Conservation (phyloP, 1,140 invertebrate genomes). For the Trachymyrmex septentrionalis region DNA sequence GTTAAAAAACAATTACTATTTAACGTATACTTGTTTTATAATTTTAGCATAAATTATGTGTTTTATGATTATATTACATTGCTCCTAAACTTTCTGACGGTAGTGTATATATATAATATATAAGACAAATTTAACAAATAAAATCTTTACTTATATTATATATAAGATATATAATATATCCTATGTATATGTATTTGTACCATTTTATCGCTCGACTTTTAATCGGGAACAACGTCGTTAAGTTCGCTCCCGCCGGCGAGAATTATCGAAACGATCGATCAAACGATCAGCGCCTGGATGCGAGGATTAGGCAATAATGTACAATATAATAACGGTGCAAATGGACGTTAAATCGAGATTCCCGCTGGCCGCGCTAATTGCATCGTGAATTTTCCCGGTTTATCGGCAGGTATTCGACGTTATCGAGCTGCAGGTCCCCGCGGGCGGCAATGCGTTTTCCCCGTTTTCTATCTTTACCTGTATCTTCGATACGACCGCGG, state of each 20-base stretch:
- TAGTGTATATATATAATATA: too few relatives aligned
- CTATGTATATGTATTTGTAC: not conserved
- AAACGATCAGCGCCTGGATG: conserved; percentile 9
- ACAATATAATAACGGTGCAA: conserved; percentile 52
- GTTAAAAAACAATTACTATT: too few relatives aligned
- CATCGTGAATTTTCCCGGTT: conserved; percentile 58
- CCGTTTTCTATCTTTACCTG: conserved; percentile 17
- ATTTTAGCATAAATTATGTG: too few relatives aligned
- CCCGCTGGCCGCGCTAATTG: conserved; percentile 39
- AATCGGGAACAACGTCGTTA: not conserved
- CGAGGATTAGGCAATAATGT: conserved; percentile 37
- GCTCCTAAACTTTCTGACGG: too few relatives aligned
- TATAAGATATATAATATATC: not conserved
- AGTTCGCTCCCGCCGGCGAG: not conserved
- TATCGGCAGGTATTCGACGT: not conserved
- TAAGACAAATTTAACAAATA: not conserved
- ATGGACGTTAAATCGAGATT: conserved; percentile 44
- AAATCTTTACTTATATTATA: not conserved
- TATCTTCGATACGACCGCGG: conserved; percentile 20
- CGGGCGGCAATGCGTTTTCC: conserved; percentile 28
- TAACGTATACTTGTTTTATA: too few relatives aligned
- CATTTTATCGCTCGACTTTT: conserved; percentile 12
- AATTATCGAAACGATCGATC: conserved; percentile 40
- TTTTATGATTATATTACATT: too few relatives aligned
- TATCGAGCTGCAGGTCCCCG: conserved; percentile 8